Evolutionary conservation across 1,140 invertebrate genomes (phyloP).

Genomic region (Pseudobourletiella spinata): DNA sequence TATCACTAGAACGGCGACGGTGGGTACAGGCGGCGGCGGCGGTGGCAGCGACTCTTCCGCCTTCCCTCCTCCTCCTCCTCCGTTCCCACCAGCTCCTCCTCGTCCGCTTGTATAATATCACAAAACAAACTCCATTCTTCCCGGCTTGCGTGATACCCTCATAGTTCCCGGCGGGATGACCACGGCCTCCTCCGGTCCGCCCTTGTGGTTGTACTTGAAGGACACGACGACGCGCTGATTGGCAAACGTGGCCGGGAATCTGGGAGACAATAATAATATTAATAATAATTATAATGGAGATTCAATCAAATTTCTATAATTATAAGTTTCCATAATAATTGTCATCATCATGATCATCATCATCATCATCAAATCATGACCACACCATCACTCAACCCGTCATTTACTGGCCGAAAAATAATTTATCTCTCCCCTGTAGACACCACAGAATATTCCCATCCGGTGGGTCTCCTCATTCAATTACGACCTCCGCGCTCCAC

Average conservation of each 20-base stretch:
- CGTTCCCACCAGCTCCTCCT: no score
- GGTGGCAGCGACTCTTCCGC: no score
- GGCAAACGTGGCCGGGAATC: slow-evolving; percentile 40
- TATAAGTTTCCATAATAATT: not conserved
- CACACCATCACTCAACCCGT: no score
- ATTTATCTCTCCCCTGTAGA: no score
- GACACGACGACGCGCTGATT: slow-evolving; percentile 15
- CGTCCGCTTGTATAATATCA: not conserved
- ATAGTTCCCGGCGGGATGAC: not conserved
- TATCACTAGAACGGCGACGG: no score
- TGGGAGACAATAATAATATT: slow-evolving; percentile 29
- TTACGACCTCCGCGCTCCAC: no score
- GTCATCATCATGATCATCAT: not conserved
- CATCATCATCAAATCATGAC: no score
- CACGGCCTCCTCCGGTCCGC: not conserved
- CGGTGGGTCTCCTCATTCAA: no score
- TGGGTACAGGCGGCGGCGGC: no score
- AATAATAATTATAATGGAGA: not conserved
- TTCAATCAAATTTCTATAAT: not conserved
- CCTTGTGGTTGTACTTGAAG: slow-evolving; percentile 10
- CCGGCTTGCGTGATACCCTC: not conserved
- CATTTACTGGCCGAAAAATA: no score
- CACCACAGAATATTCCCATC: not conserved
- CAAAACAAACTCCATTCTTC: not conserved
- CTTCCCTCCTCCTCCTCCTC: no score